phyloP scores from a whole-genome alignment of 2,888 invertebrate genomes.

The Tubulanus polymorphus region DNA sequence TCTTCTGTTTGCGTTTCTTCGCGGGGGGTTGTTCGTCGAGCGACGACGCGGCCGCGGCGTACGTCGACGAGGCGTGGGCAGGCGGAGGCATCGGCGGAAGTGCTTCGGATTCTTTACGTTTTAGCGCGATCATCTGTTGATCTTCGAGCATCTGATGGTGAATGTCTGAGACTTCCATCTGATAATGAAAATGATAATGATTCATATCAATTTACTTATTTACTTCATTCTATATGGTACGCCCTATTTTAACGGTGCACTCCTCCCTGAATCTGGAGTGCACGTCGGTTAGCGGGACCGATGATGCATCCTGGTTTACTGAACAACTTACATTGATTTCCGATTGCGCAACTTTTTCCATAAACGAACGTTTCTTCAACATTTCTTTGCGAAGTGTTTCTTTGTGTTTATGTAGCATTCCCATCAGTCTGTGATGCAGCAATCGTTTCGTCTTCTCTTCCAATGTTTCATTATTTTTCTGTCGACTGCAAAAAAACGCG shows the following conservation, averaged over 20 bases:
- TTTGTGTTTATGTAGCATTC: constrained; percentile 79
- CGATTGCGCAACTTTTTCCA: constrained; percentile 66
- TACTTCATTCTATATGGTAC: too few relatives aligned
- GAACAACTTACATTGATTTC: constrained; percentile 78
- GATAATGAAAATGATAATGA: constrained; percentile 5
- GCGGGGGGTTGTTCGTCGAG: constrained; percentile 5
- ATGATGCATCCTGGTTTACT: too few relatives aligned
- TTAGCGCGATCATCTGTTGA: constrained; percentile 19
- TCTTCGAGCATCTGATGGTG: constrained; percentile 25
- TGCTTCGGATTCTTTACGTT: too few relatives aligned
- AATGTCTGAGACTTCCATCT: constrained; percentile 37
- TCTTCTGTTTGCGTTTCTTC: constrained; percentile 42
- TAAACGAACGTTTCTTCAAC: constrained; percentile 78
- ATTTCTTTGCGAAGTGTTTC: constrained; percentile 91
- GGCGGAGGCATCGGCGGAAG: too few relatives aligned
- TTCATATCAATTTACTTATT: not conserved
- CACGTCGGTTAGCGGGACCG: too few relatives aligned
- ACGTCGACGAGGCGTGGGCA: too few relatives aligned
- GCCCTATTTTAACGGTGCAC: too few relatives aligned
- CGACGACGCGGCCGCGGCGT: too few relatives aligned
- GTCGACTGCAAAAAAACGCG: too few relatives aligned
- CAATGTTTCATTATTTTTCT: constrained; percentile 46
- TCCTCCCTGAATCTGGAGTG: too few relatives aligned
- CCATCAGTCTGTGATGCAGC: constrained; percentile 63
- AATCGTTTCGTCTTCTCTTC: constrained; percentile 60